Percentiles rank a stretch among this genome's conserved stretches.
phyloP scores from a whole-genome alignment of 2,888 invertebrate species.

The Atrina japonica region DNA sequence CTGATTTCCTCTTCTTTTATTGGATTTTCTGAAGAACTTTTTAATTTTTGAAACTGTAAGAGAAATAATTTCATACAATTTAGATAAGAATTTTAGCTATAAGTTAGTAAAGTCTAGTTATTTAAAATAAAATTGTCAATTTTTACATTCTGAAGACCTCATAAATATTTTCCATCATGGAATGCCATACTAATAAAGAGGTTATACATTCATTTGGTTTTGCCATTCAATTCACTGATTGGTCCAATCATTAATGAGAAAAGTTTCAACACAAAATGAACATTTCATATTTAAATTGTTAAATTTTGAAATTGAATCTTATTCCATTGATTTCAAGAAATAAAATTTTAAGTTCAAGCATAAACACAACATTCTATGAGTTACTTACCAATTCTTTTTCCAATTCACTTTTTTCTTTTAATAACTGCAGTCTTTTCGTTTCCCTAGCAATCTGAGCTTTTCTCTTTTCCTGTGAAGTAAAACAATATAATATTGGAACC shows the following conservation, averaged over 20 bases:
- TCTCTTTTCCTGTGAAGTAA: slow-evolving; percentile 64
- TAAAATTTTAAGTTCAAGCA: no score
- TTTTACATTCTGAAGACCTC: no score
- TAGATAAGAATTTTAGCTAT: background rate
- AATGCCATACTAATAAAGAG: slow-evolving; percentile 2
- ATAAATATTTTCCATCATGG: no score
- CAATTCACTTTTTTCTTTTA: slow-evolving; percentile 62
- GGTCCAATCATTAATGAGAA: no score
- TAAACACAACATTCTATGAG: no score
- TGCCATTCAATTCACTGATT: no score
- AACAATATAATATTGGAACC: background rate
- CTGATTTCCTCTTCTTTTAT: slow-evolving; percentile 35
- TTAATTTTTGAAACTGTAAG: slow-evolving; percentile 51
- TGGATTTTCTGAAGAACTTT: slow-evolving; percentile 36
- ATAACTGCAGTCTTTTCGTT: slow-evolving; percentile 62
- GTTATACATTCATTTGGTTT: no score
- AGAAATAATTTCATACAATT: background rate
- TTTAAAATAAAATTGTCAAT: no score
- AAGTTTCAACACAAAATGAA: no score
- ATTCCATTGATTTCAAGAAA: no score
- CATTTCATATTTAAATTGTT: no score
- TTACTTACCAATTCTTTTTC: slow-evolving; percentile 66
- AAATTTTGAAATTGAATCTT: no score
- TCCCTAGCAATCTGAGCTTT: slow-evolving; percentile 68
- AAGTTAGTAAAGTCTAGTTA: background rate